Percentiles rank a stretch among this genome's conserved stretches.
These are phyloP conservation scores for Thalassophryne amazonica DNA, from an alignment of 2,797 vertebrate genomes.

Conservation along the genomic window DNA sequence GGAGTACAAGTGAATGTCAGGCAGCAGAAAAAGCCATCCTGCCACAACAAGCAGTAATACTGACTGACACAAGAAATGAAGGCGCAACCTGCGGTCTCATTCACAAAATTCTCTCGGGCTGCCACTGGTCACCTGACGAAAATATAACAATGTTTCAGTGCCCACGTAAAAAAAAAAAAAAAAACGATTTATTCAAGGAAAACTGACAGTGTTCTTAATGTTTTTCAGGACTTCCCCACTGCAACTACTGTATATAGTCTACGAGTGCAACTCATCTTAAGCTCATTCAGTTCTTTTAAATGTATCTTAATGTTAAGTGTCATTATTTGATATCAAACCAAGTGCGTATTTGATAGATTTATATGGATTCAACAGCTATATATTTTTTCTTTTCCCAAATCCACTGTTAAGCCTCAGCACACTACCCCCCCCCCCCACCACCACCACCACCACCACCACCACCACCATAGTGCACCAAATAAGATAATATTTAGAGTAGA, in stretches of 20 bases:
- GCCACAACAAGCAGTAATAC: slow-evolving; percentile 59
- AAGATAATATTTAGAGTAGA: too few species aligned
- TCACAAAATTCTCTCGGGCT: slow-evolving; percentile 24
- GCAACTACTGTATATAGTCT: slow-evolving; percentile 1
- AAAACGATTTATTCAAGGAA: slow-evolving; percentile 17
- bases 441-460: too few species aligned
- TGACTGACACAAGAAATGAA: slow-evolving; percentile 63
- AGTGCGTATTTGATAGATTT: too few species aligned
- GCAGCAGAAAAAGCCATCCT: slow-evolving; percentile 55
- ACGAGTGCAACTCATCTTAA: too few species aligned
- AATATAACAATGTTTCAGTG: slow-evolving; percentile 38
- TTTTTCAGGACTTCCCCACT: slow-evolving; percentile 9
- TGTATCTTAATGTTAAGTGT: too few species aligned
- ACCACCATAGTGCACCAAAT: too few species aligned
- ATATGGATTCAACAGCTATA: too few species aligned
- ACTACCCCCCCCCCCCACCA: too few species aligned
- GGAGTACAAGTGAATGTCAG: slow-evolving; percentile 61
- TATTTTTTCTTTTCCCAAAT: too few species aligned
- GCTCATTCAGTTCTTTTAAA: too few species aligned
- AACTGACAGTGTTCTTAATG: slow-evolving; percentile 17
- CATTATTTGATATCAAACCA: too few species aligned
- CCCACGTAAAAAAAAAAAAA: slow-evolving; percentile 11
- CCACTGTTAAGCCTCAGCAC: too few species aligned
- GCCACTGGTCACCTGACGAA: slow-evolving; percentile 40
- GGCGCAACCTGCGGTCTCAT: slow-evolving; percentile 49